Percentiles rank a stretch among this genome's conserved stretches.
phyloP scores from a whole-genome alignment of 2,113 vertebrate genomes.

The Laterallus jamaicensis region DNA sequence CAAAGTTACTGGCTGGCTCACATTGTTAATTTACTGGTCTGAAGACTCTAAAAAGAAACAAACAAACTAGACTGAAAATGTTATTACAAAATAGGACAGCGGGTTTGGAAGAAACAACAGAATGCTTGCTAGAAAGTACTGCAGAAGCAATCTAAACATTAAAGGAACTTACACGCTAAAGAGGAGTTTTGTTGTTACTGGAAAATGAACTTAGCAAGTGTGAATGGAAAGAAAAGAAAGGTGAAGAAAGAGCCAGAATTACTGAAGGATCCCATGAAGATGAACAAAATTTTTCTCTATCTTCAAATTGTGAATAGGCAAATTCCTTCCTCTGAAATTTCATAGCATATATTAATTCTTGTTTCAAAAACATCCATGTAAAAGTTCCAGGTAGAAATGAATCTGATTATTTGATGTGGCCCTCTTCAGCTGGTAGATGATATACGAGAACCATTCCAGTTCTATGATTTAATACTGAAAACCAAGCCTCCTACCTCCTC shows the following conservation, averaged over 20 bases:
- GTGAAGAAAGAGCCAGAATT: background rate
- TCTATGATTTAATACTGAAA: background rate
- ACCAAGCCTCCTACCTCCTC: background rate
- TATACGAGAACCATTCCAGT: background rate
- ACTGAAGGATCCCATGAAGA: background rate
- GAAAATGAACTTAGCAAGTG: background rate
- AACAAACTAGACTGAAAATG: background rate
- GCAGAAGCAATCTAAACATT: background rate
- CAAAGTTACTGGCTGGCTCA: background rate
- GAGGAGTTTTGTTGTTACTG: background rate
- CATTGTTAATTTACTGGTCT: background rate
- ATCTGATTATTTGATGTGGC: background rate
- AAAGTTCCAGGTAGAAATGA: background rate
- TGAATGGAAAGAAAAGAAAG: background rate
- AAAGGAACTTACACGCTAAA: background rate
- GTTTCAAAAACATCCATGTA: background rate
- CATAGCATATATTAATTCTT: background rate
- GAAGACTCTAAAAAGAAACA: background rate
- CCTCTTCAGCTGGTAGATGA: background rate
- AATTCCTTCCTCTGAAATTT: background rate
- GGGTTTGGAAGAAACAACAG: background rate
- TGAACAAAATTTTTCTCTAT: background rate
- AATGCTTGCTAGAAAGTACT: background rate
- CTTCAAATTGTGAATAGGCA: background rate
- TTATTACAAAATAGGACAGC: background rate